Evolutionary conservation across 2,888 invertebrate genomes (phyloP), one percentile per base, ranked within the genome.

Genomic region (Macaria notata): DNA sequence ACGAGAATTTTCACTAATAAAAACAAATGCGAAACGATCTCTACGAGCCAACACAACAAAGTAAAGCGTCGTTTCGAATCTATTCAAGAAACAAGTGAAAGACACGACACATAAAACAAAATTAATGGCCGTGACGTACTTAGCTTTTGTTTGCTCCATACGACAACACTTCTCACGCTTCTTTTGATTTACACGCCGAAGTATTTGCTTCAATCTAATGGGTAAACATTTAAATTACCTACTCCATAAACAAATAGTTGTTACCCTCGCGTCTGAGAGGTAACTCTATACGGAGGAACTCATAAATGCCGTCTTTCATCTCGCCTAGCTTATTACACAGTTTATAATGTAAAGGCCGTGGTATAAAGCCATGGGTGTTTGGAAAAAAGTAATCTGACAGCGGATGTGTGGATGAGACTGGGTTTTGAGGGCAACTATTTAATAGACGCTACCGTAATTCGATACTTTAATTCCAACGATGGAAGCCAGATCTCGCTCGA

Each of bases 221-320:
- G 62, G 68, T 78, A 81, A 81, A 84, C 83, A 83, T 86, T 84
- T 81, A 78, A 81, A 81, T 76, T 76, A 76, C 64, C 65, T 71
- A 69, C 69, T 78, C 67, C 75, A 81, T 79, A 86, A 87, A 86
- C 81, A 84, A 79, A 80, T 75, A 75, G 72, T 64, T 73, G 73
- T 65, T 72, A 56, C 72, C 74, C 76, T 59, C 44, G 54, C 71
- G 73, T 71, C 64, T 59, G 65, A 71, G 66, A 72, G 70, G 87
- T 86, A 88, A 90, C 76, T 75, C 78, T 75, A 90, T 77, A 86
- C 86, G 75, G 69, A 69, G 69, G 72, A 56, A 75, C 73, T 78
- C 76, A 79, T 86, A 85, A 86, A 85, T 69, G 79, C 72, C 74
- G 82, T 85, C 88, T 88, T 87, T 88, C 87, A 88, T 83, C 84